Evolutionary conservation across 1,140 invertebrate species (phyloP), one percentile per base, ranked within the genome.

Genomic region (Eubasilissa regina): DNA sequence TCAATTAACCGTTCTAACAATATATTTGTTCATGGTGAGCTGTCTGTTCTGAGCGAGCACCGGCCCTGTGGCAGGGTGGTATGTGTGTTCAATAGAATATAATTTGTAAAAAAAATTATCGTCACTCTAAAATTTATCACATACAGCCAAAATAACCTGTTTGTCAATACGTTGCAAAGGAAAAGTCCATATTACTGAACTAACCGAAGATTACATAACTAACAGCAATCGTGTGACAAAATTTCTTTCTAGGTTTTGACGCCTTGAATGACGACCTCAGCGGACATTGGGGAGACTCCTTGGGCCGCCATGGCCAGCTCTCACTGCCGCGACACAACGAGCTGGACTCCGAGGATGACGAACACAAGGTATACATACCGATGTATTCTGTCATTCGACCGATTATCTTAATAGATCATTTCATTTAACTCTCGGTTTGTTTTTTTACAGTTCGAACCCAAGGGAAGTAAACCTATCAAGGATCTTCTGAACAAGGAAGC

Each of bases 231-330:
- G n/a, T n/a, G n/a, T n/a, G n/a, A n/a, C n/a, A n/a, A n/a, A n/a
- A n/a, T n/a, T 21, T 1, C 9, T 72, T 17, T 75, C 25, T 75
- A 89, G 88, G 88, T 62, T 89, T 89, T 80, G 88, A 89, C 75
- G 88, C 88, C 4, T 79, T 89, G 17, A 88, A 89, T 47, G 88
- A 89, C 66, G 88, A 89, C 82, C 80, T 89, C 64, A 88, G 88
- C 83, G 87, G 87, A 85, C 85, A 89, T 83, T 89, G 87, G 87
- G 86, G 87, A 12, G 87, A 88, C 47, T 87, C 87, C 80, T 86
- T 87, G 81, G 83, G 87, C 81, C 87, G 85, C 77, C 77, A 85
- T 25, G 86, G 86, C 0, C 87, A 79, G 12, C 60, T 82, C 85
- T 0, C 84, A 77, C 35, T 85, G 84, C n/a, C 82, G 85, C 58